Percentiles rank a stretch among this genome's conserved stretches.
These are phyloP conservation scores for Oryzias woworae DNA, from an alignment of 2,113 vertebrate species.

Conservation along the genomic window DNA sequence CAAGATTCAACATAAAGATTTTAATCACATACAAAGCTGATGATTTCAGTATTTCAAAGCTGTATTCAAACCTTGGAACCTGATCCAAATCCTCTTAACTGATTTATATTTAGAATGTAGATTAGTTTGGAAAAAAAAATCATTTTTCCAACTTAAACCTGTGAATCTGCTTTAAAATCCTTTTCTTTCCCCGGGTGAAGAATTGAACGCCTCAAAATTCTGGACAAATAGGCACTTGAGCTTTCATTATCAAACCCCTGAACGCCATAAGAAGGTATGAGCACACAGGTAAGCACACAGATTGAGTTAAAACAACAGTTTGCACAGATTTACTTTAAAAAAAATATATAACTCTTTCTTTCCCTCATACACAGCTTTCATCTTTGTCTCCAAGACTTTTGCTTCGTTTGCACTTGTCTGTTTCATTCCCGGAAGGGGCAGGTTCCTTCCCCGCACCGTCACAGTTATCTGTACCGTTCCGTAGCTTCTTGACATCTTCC, in stretches of 20 bases:
- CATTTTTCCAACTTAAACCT: no score
- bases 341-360: background rate
- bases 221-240: conserved; percentile 42
- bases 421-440: conserved; percentile 16
- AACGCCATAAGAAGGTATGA: background rate
- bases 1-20: background rate
- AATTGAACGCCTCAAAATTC: background rate
- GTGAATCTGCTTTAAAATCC: no score
- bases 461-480: conserved; percentile 57
- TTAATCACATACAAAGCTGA: background rate
- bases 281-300: background rate
- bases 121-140: no score
- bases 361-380: conserved; percentile 60
- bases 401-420: background rate
- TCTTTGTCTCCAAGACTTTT: conserved; percentile 22
- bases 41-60: background rate
- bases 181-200: no score
- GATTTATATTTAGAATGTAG: background rate
- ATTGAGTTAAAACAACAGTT: background rate
- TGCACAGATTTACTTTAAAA: background rate
- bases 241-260: conserved; percentile 25
- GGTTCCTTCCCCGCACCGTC: conserved; percentile 1
- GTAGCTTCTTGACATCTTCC: conserved; percentile 72
- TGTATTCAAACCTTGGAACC: background rate
- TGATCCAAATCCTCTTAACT: background rate